Percentiles rank a stretch among this genome's conserved stretches.
Evolutionary conservation across 2,888 invertebrate genomes (phyloP).

Genomic region (Dicroscelio sp.): DNA sequence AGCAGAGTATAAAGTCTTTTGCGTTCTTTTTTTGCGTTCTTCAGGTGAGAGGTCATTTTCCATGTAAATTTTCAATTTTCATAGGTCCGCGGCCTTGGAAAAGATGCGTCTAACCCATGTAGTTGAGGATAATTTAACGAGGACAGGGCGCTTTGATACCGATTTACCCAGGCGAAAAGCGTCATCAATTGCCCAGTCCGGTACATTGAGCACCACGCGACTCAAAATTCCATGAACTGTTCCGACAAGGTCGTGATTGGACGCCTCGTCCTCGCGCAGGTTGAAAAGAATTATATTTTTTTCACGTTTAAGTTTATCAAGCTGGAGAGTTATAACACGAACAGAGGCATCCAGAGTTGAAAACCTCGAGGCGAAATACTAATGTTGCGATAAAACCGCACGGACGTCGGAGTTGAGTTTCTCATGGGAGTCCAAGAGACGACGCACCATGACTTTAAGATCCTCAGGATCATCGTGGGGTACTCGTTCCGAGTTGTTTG

Average conservation of each 20-base stretch:
- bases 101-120: neutral
- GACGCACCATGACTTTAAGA: neutral
- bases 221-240: neutral
- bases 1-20: neutral
- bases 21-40: no score
- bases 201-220: neutral
- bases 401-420: neutral
- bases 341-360: neutral
- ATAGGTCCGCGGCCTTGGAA: neutral
- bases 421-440: neutral
- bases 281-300: constrained; percentile 9
- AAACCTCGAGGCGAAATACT: no score
- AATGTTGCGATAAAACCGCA: neutral
- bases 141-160: neutral
- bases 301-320: neutral
- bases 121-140: neutral
- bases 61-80: neutral
- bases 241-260: neutral
- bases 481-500: no score
- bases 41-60: neutral
- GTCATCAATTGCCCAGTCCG: constrained; percentile 18
- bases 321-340: neutral
- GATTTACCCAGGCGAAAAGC: neutral
- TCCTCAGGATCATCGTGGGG: no score
- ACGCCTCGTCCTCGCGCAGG: neutral